Percentiles rank a stretch among this genome's conserved stretches.
Evolutionary conservation across 2,888 invertebrate species (phyloP).

Genomic region (Rhorus exstirpatorius): DNA sequence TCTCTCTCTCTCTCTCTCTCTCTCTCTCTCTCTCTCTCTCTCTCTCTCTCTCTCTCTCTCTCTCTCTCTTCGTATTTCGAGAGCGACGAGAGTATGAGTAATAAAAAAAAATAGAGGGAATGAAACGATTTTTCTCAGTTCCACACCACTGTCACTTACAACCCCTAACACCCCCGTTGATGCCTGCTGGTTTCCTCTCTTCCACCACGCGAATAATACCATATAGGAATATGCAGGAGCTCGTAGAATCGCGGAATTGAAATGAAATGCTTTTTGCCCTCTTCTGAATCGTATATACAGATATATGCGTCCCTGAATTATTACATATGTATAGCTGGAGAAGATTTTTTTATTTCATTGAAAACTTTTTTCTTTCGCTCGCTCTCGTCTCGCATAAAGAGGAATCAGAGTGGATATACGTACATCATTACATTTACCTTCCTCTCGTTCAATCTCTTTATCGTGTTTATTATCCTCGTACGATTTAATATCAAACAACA

Average conservation of each 20-base stretch:
- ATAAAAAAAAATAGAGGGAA: conserved; percentile 36
- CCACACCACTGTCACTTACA: conserved; percentile 80
- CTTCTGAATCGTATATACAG: not conserved
- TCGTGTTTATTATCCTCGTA: conserved; percentile 41
- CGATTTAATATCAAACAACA: conserved; percentile 33
- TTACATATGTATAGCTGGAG: conserved; percentile 53
- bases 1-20: not conserved
- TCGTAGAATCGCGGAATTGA: conserved; percentile 69
- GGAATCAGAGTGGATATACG: conserved; percentile 42
- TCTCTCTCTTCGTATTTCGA: not conserved
- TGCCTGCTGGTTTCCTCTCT: conserved; percentile 39
- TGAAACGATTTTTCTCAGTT: conserved; percentile 68
- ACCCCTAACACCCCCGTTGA: conserved; percentile 65
- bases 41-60: conserved; percentile 5
- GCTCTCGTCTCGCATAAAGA: conserved; percentile 33
- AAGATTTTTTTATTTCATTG: conserved; percentile 67
- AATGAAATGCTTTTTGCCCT: conserved; percentile 73
- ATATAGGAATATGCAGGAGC: conserved; percentile 20
- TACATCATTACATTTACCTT: conserved; percentile 55
- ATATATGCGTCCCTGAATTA: conserved; percentile 49
- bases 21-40: not conserved
- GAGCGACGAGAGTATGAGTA: conserved; percentile 21
- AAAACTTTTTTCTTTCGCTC: conserved; percentile 47
- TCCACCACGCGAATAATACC: not conserved
- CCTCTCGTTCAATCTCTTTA: conserved; percentile 44